Percentiles rank a stretch among this genome's conserved stretches.
phyloP scores from a whole-genome alignment of 2,797 vertebrate genomes.

The Crenichthys baileyi region DNA sequence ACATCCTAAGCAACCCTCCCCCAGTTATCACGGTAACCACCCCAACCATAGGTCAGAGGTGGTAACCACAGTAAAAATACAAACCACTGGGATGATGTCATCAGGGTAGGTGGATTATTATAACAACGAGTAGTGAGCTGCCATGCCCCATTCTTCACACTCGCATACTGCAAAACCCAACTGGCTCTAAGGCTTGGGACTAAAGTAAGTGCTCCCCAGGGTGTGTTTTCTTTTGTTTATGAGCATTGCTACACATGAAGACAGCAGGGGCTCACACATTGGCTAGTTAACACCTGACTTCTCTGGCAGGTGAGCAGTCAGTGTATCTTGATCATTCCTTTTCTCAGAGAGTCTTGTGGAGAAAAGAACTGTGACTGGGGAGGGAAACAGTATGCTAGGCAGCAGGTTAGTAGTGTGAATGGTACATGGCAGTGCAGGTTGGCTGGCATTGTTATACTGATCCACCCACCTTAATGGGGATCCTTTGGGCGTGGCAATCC shows the following conservation, averaged over 20 bases:
- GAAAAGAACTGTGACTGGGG: constrained; percentile 17
- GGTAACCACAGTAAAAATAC: constrained; percentile 72
- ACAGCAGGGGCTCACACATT: constrained; percentile 32
- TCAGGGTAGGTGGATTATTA: constrained; percentile 99
- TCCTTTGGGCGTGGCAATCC: constrained; percentile 98
- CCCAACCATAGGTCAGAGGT: constrained; percentile 65
- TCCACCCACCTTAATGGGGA: constrained; percentile 99
- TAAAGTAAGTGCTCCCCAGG: constrained; percentile 40
- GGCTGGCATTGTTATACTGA: constrained; percentile 99
- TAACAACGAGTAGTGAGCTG: constrained; percentile 89
- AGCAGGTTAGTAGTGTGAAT: constrained; percentile 74
- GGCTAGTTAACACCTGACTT: constrained; percentile 26
- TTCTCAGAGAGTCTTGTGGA: neutral
- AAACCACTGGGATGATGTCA: constrained; percentile 79
- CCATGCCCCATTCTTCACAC: constrained; percentile 74
- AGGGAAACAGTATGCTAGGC: constrained; percentile 57
- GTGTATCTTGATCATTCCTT: constrained; percentile 16
- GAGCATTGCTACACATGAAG: constrained; percentile 24
- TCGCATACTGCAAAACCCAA: constrained; percentile 64
- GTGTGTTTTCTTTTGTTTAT: constrained; percentile 20
- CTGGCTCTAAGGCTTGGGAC: constrained; percentile 41
- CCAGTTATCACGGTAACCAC: constrained; percentile 61
- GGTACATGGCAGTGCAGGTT: constrained; percentile 75
- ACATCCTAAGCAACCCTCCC: constrained; percentile 12
- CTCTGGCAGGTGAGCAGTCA: constrained; percentile 23